A percentile compares a stretch with the other conserved stretches of the same genome.
Evolutionary conservation across 2,888 invertebrate species (phyloP).

Genomic region (Drymonia ruficornis): DNA sequence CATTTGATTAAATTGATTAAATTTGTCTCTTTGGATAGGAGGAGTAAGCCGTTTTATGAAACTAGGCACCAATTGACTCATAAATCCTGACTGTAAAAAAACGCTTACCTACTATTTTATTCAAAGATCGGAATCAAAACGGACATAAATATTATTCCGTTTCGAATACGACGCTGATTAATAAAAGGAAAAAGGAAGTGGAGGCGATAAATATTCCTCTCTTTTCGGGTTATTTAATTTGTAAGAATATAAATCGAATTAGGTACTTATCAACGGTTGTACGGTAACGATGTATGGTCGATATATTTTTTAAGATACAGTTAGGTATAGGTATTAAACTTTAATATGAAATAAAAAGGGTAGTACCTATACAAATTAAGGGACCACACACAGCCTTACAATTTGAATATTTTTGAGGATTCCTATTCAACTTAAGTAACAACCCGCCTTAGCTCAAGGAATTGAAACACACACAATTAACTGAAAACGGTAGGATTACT

Average conservation of each 20-base stretch:
- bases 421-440: too few relatives aligned
- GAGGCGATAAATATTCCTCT: constrained; percentile 17
- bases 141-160: constrained; percentile 19
- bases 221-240: constrained; percentile 16
- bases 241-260: neutral
- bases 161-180: constrained; percentile 24
- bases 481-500: too few relatives aligned
- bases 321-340: too few relatives aligned
- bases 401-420: too few relatives aligned
- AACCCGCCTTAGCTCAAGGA: too few relatives aligned
- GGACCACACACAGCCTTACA: too few relatives aligned
- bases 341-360: too few relatives aligned
- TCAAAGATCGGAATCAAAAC: constrained; percentile 15
- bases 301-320: too few relatives aligned
- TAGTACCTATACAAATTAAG: too few relatives aligned
- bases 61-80: neutral
- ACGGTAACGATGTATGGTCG: too few relatives aligned
- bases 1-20: neutral
- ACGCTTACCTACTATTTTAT: constrained; percentile 19
- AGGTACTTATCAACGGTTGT: too few relatives aligned
- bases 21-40: neutral
- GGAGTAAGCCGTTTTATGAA: neutral
- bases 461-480: too few relatives aligned
- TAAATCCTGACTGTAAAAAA: constrained; percentile 20
- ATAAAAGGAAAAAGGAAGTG: constrained; percentile 23